Conservation (phyloP, 2,888 invertebrate genomes). For the Drosophila longiperda region DNA sequence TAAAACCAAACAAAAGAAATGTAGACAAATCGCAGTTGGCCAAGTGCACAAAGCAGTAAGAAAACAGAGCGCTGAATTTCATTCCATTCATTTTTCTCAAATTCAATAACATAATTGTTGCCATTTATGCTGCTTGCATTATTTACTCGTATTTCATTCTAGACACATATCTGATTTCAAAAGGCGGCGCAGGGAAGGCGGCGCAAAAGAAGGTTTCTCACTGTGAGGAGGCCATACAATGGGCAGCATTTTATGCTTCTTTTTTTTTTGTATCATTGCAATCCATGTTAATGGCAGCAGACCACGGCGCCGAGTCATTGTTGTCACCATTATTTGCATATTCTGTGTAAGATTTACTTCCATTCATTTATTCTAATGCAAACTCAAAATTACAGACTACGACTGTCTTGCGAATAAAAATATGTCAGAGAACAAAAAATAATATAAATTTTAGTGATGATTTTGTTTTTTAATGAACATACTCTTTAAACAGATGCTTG, state of each 20-base stretch:
- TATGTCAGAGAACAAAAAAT: not conserved
- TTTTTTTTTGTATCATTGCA: constrained; percentile 56
- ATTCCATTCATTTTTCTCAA: constrained; percentile 31
- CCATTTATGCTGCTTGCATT: constrained; percentile 63
- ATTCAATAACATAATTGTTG: constrained; percentile 73
- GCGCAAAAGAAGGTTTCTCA: not conserved
- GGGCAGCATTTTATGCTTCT: constrained; percentile 49
- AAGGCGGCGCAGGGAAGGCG: not conserved
- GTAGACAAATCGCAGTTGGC: constrained; percentile 14
- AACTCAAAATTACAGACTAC: constrained; percentile 39
- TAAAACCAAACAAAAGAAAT: constrained; percentile 14
- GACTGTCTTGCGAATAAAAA: constrained; percentile 15
- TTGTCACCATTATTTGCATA: constrained; percentile 78
- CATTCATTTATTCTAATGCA: constrained; percentile 66
- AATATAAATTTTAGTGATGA: not conserved
- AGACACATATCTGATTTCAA: constrained; percentile 65
- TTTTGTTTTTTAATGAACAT: not conserved
- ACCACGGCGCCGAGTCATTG: constrained; percentile 55
- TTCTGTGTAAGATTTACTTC: constrained; percentile 74
- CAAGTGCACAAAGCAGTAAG: constrained; percentile 9
- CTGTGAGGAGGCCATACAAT: constrained; percentile 24
- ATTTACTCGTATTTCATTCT: constrained; percentile 50
- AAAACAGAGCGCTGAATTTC: not conserved
- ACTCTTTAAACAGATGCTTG: not conserved
- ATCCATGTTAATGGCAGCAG: constrained; percentile 60